Conservation (phyloP, 2,888 invertebrate genomes). For the Rhyacophila evoluta region DNA sequence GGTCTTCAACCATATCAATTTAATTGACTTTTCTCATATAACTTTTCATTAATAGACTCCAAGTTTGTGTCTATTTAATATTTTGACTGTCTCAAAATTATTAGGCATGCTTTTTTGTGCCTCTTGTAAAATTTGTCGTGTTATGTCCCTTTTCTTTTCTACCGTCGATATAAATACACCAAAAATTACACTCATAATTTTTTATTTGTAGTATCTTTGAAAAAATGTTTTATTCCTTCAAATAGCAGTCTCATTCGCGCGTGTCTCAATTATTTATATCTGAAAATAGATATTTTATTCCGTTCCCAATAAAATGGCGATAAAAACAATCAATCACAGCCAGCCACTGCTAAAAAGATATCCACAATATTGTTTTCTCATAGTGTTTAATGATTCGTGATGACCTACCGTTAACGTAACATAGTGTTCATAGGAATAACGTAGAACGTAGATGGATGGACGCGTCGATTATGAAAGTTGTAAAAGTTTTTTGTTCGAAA, state of each 20-base stretch:
- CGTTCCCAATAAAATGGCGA: constrained; percentile 9
- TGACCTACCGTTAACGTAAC: constrained; percentile 9
- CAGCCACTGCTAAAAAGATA: constrained; percentile 25
- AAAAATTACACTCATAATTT: too few species aligned
- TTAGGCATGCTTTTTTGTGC: too few species aligned
- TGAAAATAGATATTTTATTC: constrained; percentile 19
- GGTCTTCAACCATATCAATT: too few species aligned
- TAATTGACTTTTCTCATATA: too few species aligned
- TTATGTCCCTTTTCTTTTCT: too few species aligned
- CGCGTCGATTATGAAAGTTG: constrained; percentile 19
- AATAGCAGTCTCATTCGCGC: neutral
- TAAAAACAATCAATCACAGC: constrained; percentile 31
- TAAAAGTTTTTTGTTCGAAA: constrained; percentile 1
- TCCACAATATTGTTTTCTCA: constrained; percentile 44
- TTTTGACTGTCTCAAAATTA: too few species aligned
- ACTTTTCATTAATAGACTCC: too few species aligned
- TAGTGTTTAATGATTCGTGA: constrained; percentile 43
- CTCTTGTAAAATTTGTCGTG: too few species aligned
- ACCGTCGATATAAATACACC: too few species aligned
- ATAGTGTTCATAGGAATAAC: constrained; percentile 15
- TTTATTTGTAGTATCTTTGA: neutral
- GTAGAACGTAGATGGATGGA: constrained; percentile 22
- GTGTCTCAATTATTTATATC: constrained; percentile 12
- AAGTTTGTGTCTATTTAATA: too few species aligned
- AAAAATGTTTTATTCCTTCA: neutral